A percentile compares a stretch with the other conserved stretches of the same genome.
These are phyloP conservation scores for Papilio machaon DNA, from an alignment of 1,140 invertebrate species.

Conservation along the genomic window DNA sequence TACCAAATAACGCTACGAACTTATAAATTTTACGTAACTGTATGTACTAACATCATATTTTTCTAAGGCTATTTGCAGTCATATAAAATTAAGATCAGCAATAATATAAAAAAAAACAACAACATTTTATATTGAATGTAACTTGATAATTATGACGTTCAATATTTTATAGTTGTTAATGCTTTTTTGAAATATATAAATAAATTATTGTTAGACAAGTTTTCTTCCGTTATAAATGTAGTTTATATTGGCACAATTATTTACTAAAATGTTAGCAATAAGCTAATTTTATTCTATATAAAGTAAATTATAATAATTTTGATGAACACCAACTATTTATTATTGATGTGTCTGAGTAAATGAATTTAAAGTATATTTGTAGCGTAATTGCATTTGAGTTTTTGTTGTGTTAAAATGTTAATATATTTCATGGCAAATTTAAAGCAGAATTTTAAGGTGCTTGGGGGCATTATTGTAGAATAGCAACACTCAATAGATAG, in stretches of 20 bases:
- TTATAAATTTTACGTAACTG: too few species aligned
- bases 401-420: not conserved
- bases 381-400: not conserved
- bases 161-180: not conserved
- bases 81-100: not conserved
- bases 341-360: not conserved
- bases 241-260: not conserved
- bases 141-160: not conserved
- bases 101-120: not conserved
- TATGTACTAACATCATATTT: not conserved
- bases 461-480: constrained; percentile 4
- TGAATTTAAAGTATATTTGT: not conserved
- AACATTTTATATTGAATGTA: not conserved
- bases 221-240: not conserved
- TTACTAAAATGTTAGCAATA: not conserved
- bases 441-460: not conserved
- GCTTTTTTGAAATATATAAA: not conserved
- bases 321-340: not conserved
- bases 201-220: not conserved
- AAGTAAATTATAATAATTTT: constrained; percentile 13
- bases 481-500: not conserved
- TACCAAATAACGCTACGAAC: too few species aligned
- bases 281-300: not conserved
- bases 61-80: not conserved
- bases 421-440: not conserved